Conservation (phyloP, 2,113 vertebrate species). For the Ibidorhyncha struthersii region DNA sequence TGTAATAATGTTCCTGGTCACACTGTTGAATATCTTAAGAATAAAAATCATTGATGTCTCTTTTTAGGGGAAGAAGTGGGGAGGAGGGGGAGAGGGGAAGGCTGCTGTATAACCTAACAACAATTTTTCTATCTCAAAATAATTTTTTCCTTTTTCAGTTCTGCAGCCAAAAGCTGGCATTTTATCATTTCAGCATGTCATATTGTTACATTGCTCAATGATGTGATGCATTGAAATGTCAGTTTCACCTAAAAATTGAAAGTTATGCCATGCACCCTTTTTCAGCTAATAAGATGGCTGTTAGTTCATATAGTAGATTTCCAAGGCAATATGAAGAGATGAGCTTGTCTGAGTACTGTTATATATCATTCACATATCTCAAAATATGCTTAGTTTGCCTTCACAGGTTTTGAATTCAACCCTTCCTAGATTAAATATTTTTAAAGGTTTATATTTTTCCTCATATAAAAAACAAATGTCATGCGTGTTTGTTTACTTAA, state of each 20-base stretch:
- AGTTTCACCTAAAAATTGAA: not conserved
- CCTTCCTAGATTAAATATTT: not conserved
- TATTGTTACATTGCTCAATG: not conserved
- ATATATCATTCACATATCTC: not conserved
- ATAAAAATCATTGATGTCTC: not conserved
- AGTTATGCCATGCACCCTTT: not conserved
- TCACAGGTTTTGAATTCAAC: not conserved
- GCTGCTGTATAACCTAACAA: not conserved
- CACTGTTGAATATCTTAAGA: not conserved
- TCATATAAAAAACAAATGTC: not conserved
- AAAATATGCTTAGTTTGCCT: not conserved
- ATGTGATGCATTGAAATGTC: not conserved
- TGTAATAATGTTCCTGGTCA: not conserved
- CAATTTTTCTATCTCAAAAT: not conserved
- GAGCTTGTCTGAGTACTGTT: not conserved
- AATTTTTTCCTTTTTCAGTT: not conserved
- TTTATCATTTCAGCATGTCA: not conserved
- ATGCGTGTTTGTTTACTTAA: not conserved
- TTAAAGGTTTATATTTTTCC: not conserved
- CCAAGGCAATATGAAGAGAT: not conserved
- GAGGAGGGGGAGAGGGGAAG: not conserved
- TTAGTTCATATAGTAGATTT: not conserved
- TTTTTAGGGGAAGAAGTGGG: not conserved
- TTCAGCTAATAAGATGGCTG: not conserved
- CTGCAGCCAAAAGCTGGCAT: not conserved